Base-by-base conservation (phyloP, 1,140 invertebrate species). In the Macrostomum lignano region DNA sequence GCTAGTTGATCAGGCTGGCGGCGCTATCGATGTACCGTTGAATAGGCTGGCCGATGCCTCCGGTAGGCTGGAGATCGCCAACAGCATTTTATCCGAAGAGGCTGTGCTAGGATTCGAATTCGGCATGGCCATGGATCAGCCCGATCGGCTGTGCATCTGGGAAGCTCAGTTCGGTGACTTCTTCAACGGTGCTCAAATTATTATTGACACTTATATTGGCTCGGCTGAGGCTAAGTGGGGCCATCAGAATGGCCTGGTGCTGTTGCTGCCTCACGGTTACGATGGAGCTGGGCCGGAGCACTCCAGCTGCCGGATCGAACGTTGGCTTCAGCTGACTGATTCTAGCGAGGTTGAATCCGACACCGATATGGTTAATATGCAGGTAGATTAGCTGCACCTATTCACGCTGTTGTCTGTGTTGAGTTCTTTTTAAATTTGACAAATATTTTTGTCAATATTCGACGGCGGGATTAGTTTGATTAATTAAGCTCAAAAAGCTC, bases 141-240 rank as follows among this genome's bases (percentile, higher is more conserved):
- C 74, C 0, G 65, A 71, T n/a, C 70, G 71, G 38, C 60, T 96
- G 10, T 63, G 70, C 5, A 72, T 96, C 25, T 98, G 88, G 88
- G 88, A 98, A 57, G 84, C 88, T 2, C 88, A 98, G 52, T 96
- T 96, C 53, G 88, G 88, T 0, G 88, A 98, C 49, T 69, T 70
- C 52, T 86, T 81, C 59, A 96, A 91, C 52, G 81, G 79, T 9
- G 88, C 86, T 2, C 88, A 98, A 60, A 74, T 82, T 32, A 73
- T 84, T 14, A 77, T 96, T 36, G 88, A 96, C 46, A 76, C 79
- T 0, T 84, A 79, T 46, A 60, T 98, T 22, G 64, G 71, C 2
- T 70, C 71, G 37, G 82, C 82, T 35, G 86, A 96, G 65, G 69
- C 67, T 14, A 96, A 96, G 62, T 98, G 88, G 86, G 66, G 91